Evolutionary conservation across 2,797 vertebrate genomes (phyloP), one percentile per base, ranked within the genome.

Genomic region (Petrocephalus schoutedeni): DNA sequence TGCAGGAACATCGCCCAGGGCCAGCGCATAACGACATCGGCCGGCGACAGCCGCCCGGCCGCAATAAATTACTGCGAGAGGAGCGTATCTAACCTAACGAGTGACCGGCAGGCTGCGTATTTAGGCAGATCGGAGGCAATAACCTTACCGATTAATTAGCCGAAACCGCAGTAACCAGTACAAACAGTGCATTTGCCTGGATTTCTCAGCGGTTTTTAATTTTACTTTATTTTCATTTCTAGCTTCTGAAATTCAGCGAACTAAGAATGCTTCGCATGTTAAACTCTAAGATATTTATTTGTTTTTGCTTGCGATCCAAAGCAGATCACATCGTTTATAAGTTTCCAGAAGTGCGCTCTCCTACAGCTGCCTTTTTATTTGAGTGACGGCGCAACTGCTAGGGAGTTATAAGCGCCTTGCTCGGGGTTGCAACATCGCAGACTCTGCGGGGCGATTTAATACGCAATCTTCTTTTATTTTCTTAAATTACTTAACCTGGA

Each of bases 11-110:
- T 92, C 91, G 91, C 93, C 93, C 85, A 58, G 67, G 87, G 95
- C 93, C 92, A 92, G 93, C 91, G 93, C 92, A 89, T 92, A 90
- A 92, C 92, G 93, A 91, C 89, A 91, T 77, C 89, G 87, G 89
- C 93, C 92, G 92, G 88, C 85, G 10, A 87, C 90, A 87, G 94
- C 90, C 92, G 89, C 74, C 87, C 91, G 74, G 88, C 49, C 89
- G 91, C 92, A 89, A 93, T 90, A 74, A 94, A 93, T 93, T 89
- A 94, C 94, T 94, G 89, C 90, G 91, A 92, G 88, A 89, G 90
- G 88, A 14, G 91, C 87, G 28, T 89, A 53, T 85, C 85, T 89
- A 53, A 85, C 85, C 87, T 88, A 87, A 88, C 91, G 64, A 91
- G 88, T 88, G 91, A 87, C 86, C 90, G 91, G 85, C 54, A 19